These are phyloP conservation scores for Urocyon cinereoargenteus DNA, from an alignment of 2,797 vertebrate species.

Conservation along the genomic window DNA sequence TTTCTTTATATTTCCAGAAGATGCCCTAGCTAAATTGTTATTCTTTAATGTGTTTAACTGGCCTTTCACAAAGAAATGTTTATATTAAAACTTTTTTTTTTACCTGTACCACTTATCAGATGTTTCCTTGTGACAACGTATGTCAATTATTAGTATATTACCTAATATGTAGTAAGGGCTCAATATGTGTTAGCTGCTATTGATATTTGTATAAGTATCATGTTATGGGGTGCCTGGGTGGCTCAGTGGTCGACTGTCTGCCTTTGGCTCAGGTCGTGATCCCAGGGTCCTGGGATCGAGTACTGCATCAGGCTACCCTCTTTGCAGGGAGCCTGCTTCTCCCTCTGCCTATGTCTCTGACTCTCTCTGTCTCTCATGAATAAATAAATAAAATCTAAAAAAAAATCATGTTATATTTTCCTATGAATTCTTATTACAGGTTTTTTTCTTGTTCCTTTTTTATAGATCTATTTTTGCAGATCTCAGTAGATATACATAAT, in stretches of 20 bases:
- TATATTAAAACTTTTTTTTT: constrained; percentile 12
- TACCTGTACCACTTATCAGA: background rate
- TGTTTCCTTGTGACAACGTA: background rate
- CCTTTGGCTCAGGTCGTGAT: too few species aligned
- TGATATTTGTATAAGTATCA: background rate
- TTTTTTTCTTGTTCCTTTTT: background rate
- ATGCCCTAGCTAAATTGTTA: background rate
- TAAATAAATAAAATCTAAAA: too few species aligned
- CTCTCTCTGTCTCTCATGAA: too few species aligned
- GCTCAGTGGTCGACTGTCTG: too few species aligned
- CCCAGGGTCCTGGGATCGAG: too few species aligned
- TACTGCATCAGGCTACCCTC: too few species aligned
- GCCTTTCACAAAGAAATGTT: background rate
- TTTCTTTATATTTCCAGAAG: background rate
- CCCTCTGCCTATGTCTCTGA: too few species aligned
- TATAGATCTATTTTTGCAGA: background rate
- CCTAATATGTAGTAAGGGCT: background rate
- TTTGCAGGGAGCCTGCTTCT: too few species aligned
- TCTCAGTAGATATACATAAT: background rate
- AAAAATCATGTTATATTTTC: background rate
- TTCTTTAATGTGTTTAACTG: background rate
- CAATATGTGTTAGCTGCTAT: background rate
- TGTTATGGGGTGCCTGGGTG: background rate
- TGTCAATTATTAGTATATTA: background rate
- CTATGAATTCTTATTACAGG: background rate